Conservation (phyloP, 2,888 invertebrate genomes). For the Rotaria magnacalcarata region DNA sequence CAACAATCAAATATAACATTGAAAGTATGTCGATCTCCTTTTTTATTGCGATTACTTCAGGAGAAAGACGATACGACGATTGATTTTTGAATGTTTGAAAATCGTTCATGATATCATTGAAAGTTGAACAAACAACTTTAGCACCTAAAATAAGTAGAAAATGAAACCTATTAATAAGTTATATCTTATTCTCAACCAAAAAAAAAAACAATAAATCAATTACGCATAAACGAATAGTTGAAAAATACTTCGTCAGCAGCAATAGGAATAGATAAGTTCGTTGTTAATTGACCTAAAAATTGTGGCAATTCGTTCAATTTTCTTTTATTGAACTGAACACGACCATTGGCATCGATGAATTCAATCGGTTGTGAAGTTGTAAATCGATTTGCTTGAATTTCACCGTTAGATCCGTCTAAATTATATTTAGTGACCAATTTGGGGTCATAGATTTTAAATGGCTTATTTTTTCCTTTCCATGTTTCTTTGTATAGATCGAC, state of each 20-base stretch:
- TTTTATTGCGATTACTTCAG: neutral
- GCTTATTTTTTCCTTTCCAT: conserved; percentile 42
- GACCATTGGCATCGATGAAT: conserved; percentile 33
- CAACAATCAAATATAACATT: neutral
- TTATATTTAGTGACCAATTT: conserved; percentile 23
- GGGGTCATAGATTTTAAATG: neutral
- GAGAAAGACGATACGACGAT: neutral
- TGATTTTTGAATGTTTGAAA: neutral
- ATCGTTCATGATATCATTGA: conserved; percentile 18
- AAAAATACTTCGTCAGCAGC: conserved; percentile 31
- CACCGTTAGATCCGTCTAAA: conserved; percentile 12
- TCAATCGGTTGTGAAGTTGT: conserved; percentile 37
- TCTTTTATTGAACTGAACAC: conserved; percentile 37
- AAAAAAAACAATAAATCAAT: neutral
- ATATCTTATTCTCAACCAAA: no score
- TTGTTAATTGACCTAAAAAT: conserved; percentile 13
- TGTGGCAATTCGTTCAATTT: conserved; percentile 39
- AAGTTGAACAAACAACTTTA: neutral
- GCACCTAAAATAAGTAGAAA: neutral
- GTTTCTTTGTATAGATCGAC: conserved; percentile 42
- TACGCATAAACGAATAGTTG: conserved; percentile 36
- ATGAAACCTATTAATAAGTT: neutral
- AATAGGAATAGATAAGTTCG: conserved; percentile 25
- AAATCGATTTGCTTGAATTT: conserved; percentile 36
- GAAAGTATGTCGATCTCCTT: neutral